Percentiles rank a stretch among this genome's conserved stretches.
Conservation (phyloP, 1,140 invertebrate species). For the Caenorhabditis tropicalis region DNA sequence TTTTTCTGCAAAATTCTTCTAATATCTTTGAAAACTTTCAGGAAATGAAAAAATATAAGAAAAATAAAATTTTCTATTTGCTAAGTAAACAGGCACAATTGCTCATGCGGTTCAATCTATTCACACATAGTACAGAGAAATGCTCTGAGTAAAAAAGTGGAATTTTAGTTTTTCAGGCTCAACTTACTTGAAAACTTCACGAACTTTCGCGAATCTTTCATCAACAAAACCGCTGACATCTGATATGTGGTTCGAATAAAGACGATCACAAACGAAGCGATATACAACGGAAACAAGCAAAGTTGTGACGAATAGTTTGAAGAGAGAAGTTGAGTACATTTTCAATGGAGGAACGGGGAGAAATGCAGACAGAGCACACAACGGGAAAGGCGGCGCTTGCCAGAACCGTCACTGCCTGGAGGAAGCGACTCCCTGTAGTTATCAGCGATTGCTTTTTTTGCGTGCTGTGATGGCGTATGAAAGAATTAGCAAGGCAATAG, state of each 20-base stretch:
- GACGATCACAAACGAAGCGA: neutral
- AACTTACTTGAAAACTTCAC: slow-evolving; percentile 52
- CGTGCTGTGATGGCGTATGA: neutral
- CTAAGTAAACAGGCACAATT: neutral
- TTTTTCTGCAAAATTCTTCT: slow-evolving; percentile 60
- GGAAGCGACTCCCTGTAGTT: slow-evolving; percentile 42
- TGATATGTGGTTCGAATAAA: slow-evolving; percentile 41
- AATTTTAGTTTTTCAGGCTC: neutral
- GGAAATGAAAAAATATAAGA: neutral
- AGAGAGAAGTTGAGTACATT: slow-evolving; percentile 4
- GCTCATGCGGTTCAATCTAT: neutral
- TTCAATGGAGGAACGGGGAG: neutral
- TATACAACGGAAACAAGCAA: neutral
- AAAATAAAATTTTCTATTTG: neutral
- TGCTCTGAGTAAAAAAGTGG: neutral
- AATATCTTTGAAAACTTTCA: neutral
- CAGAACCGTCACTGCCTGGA: slow-evolving; percentile 12
- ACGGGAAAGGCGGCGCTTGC: neutral
- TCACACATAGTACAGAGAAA: neutral
- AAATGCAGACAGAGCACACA: slow-evolving; percentile 38
- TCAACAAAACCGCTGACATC: slow-evolving; percentile 49
- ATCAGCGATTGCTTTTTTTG: slow-evolving; percentile 31
- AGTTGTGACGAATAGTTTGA: neutral
- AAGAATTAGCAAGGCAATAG: neutral
- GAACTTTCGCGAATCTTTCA: slow-evolving; percentile 46